phyloP scores from a whole-genome alignment of 2,113 vertebrate genomes.

The Mionectes macconnelli region DNA sequence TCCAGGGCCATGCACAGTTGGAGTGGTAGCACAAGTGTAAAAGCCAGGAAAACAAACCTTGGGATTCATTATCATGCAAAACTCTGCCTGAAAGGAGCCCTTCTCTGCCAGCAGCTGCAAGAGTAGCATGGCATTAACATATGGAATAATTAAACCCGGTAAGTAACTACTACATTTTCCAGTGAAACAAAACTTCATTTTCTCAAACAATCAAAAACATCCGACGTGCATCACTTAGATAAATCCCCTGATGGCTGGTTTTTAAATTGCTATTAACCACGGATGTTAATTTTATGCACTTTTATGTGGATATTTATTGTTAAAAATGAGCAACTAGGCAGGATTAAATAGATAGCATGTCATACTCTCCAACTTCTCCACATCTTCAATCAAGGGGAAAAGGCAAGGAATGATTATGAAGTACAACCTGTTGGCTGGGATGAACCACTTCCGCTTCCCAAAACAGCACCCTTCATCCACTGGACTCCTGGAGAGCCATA shows the following conservation, averaged over 20 bases:
- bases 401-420: background rate
- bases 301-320: background rate
- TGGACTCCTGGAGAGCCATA: background rate
- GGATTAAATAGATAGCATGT: background rate
- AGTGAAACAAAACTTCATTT: background rate
- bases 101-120: constrained; percentile 29
- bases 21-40: background rate
- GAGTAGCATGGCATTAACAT: background rate
- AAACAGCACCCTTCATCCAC: background rate
- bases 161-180: constrained; percentile 11
- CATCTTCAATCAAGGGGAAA: background rate
- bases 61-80: constrained; percentile 27
- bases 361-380: too few species aligned
- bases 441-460: background rate
- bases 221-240: background rate
- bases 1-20: constrained; percentile 7
- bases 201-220: constrained; percentile 6
- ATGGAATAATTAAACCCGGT: background rate
- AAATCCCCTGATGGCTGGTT: background rate
- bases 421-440: too few species aligned
- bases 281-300: background rate
- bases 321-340: background rate
- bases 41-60: constrained; percentile 9
- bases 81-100: background rate
- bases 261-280: background rate